Base-by-base conservation (phyloP, 2,113 vertebrate genomes). In the Turdus rufiventris region DNA sequence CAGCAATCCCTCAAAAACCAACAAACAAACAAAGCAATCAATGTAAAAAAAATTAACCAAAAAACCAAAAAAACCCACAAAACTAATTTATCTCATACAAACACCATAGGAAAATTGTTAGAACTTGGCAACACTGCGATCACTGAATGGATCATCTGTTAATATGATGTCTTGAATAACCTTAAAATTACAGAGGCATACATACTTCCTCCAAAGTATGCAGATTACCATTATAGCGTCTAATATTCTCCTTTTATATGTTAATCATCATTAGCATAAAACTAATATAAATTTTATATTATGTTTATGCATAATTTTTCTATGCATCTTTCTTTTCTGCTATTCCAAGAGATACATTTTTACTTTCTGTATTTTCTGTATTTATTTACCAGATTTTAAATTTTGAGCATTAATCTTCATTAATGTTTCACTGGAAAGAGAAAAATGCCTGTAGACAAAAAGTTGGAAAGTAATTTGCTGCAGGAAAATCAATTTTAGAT, bases 401-500 rank as follows among this genome's bases (percentile, higher is more conserved):
- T 81, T 78, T 63, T 60, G 38, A 85, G 8, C 73, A 89, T 94
- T 95, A 92, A 87, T 96, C 68, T 91, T 94, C 7, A 6, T 94
- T 94, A 91, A 65, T 65, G 40, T 84, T 91, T 10, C 24, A 57
- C 17, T 53, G 17, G 43, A 92, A 88, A 86, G 54, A 84, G 73
- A 94, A 96, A 95, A 94, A 94, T 91, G 81, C 40, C 38, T 25
- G 5, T n/a, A 89, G 60, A 78, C 13, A 88, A 92, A 88, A 91
- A 80, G 51, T 25, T 91, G 68, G 51, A 84, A 95, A 93, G 60
- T 71, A 92, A 93, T 96, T 92, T 92, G 21, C 57, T 91, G 53
- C 45, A 84, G 45, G 80, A 91, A 94, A 95, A 94, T 93, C 78
- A 77, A 84, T 92, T 80, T 93, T 78, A 89, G 21, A 60, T 95